Percentiles rank a stretch among this genome's conserved stretches.
Conservation (phyloP, 2,797 vertebrate genomes). For the Anas georgica region DNA sequence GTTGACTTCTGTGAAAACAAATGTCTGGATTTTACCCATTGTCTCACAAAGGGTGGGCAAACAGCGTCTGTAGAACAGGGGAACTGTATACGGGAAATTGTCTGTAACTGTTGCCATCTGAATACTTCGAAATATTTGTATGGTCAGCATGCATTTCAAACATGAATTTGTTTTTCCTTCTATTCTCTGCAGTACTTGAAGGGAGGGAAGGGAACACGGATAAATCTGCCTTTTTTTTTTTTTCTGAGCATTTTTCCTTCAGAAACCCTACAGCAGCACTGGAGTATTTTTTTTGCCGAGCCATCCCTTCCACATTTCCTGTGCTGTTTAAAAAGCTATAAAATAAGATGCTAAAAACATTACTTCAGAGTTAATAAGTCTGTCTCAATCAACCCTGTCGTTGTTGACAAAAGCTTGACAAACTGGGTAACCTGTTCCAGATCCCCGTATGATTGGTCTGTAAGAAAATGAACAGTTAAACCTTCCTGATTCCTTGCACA, state of each 20-base stretch:
- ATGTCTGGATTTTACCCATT: neutral
- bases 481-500: neutral
- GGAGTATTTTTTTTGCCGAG: neutral
- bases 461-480: neutral
- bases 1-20: neutral
- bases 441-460: neutral
- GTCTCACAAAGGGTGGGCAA: neutral
- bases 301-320: neutral
- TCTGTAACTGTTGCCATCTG: neutral
- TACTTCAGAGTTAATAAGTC: neutral
- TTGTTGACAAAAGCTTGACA: neutral
- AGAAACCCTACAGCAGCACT: neutral
- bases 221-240: neutral
- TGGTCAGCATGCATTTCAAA: neutral
- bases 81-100: neutral
- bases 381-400: neutral
- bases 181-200: neutral
- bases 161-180: neutral
- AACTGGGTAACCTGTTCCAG: neutral
- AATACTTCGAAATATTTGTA: neutral
- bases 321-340: neutral
- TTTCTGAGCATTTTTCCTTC: neutral
- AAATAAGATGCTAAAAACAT: neutral
- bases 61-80: neutral
- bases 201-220: neutral